phyloP scores from a whole-genome alignment of 2,113 vertebrate species.

The Bujurquina vittata region DNA sequence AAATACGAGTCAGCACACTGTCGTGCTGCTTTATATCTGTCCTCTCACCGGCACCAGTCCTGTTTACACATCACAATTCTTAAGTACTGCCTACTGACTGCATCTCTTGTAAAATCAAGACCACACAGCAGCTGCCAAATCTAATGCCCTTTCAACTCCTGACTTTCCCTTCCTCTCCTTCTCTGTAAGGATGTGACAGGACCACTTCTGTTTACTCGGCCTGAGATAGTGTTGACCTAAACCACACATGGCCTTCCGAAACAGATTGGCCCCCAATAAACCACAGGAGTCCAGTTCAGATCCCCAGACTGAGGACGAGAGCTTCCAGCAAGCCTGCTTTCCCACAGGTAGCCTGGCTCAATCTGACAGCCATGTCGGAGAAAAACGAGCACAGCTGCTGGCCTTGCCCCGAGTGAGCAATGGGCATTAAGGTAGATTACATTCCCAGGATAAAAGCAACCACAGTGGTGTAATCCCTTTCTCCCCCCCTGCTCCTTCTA shows the following conservation, averaged over 20 bases:
- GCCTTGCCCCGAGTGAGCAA: slow-evolving; percentile 68
- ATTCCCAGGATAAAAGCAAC: slow-evolving; percentile 76
- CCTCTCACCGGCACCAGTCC: slow-evolving; percentile 49
- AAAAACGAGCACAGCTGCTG: slow-evolving; percentile 77
- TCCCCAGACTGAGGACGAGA: slow-evolving; percentile 47
- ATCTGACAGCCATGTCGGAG: slow-evolving; percentile 53
- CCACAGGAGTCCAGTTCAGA: slow-evolving; percentile 45
- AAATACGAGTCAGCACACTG: slow-evolving; percentile 20
- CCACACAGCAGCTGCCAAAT: slow-evolving; percentile 59
- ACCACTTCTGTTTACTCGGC: slow-evolving; percentile 61
- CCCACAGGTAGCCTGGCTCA: slow-evolving; percentile 70
- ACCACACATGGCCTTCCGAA: slow-evolving; percentile 55
- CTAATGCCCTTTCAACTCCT: slow-evolving; percentile 25
- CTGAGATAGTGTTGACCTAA: slow-evolving; percentile 64
- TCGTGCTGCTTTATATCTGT: slow-evolving; percentile 47
- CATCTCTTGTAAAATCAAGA: slow-evolving; percentile 66
- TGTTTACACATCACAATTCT: slow-evolving; percentile 65
- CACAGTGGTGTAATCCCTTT: slow-evolving; percentile 68
- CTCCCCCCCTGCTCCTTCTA: slow-evolving; percentile 49
- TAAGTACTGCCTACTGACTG: slow-evolving; percentile 64
- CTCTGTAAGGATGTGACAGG: slow-evolving; percentile 31
- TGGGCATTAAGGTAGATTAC: slow-evolving; percentile 78
- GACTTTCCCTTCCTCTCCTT: slow-evolving; percentile 34
- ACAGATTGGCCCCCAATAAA: slow-evolving; percentile 66
- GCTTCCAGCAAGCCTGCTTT: slow-evolving; percentile 56